Base-by-base conservation (phyloP, 2,888 invertebrate genomes). In the Cerastis leucographa region DNA sequence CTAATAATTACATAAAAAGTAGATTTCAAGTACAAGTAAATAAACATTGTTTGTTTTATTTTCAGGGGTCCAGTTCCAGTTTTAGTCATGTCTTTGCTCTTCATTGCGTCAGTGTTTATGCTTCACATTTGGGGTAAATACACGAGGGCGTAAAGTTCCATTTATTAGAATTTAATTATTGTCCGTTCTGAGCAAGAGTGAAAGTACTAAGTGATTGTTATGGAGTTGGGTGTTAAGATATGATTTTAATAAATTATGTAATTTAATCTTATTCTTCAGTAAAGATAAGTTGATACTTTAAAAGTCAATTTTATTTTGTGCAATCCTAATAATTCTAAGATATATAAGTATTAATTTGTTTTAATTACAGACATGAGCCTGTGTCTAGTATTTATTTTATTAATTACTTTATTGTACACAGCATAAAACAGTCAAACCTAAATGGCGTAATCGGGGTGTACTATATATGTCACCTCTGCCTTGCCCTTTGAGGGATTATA, bases 101-200 rank as follows among this genome's bases (percentile, higher is more conserved):
- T 99, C 97, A 99, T 99, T 93, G 99, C 99, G 42, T 99, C 99
- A 72, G 99, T 99, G 74, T 99, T 99, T 95, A 99, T 99, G 99
- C 97, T 99, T 87, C 99, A 99, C 97, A 99, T 99, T 94, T 99
- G 99, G 99, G 99, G 99, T 94, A 99, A 99, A 97, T 99, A 99
- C 95, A 99, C 99, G 85, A 97, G 99, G 92, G 98, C 98, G 91
- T 96, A 93, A 94, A 85, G 67, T 82, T 78, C 84, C 72, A 77
- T 70, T 65, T 62, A 51, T 25, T 64, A 64, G 42, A 64, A 71
- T 76, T 76, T 76, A 78, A 76, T 82, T 71, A 80, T 69, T 82
- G 83, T 84, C 80, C 83, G 80, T 85, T 83, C 70, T 86, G 85
- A 88, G 78, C 79, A 88, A 88, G 90, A 89, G 88, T 90, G 90